These are phyloP conservation scores for Corythornis vintsioides DNA, from an alignment of 2,113 vertebrate species.

Conservation along the genomic window DNA sequence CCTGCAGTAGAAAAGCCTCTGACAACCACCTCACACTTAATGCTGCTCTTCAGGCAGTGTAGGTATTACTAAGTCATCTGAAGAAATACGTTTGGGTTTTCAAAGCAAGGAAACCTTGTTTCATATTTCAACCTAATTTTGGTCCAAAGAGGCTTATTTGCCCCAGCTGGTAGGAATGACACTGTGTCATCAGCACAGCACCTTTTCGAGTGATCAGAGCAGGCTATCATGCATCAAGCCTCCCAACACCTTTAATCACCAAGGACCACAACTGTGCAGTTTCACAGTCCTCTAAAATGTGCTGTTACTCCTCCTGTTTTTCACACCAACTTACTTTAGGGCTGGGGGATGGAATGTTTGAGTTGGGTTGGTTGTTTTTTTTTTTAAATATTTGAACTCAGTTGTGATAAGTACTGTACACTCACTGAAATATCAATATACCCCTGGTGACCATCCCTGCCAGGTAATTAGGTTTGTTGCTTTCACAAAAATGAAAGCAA, in stretches of 20 bases:
- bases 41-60: neutral
- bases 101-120: neutral
- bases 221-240: neutral
- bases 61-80: neutral
- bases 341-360: neutral
- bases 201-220: neutral
- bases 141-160: neutral
- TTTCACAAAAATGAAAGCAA: conserved; percentile 26
- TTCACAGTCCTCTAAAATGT: neutral
- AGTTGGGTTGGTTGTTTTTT: neutral
- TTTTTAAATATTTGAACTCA: neutral
- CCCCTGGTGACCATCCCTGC: conserved; percentile 1
- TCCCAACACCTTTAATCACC: neutral
- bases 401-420: neutral
- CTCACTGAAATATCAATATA: conserved; percentile 25
- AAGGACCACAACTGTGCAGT: neutral
- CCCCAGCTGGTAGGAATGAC: neutral
- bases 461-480: conserved; percentile 57
- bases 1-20: rapidly evolving
- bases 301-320: neutral
- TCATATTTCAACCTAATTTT: neutral
- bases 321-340: neutral
- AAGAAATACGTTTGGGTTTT: neutral
- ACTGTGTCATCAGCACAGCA: neutral
- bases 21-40: neutral